Conservation (phyloP, 2,113 vertebrate species). For the Tychaedon coryphoeus region DNA sequence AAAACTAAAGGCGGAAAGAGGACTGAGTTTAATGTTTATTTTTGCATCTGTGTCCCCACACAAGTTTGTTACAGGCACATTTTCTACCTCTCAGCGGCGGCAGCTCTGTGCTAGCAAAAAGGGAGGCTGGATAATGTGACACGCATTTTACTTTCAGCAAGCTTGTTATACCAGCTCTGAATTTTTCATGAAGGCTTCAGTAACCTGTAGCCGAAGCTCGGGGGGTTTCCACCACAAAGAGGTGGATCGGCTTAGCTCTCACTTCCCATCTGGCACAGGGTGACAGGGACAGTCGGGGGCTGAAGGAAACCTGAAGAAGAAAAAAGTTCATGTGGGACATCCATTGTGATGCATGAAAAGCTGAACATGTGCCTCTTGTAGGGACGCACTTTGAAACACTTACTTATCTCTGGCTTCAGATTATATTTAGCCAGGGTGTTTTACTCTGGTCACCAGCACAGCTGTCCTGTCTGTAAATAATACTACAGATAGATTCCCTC, state of each 20-base stretch:
- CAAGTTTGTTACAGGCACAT: neutral
- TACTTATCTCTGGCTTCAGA: constrained; percentile 77
- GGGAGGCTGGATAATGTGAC: constrained; percentile 81
- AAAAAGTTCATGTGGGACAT: constrained; percentile 76
- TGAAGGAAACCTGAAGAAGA: constrained; percentile 82
- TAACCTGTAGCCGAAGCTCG: constrained; percentile 90
- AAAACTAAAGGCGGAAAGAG: neutral
- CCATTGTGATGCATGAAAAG: constrained; percentile 81
- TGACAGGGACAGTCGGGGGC: constrained; percentile 84
- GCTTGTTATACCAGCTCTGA: constrained; percentile 88
- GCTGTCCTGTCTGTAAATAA: constrained; percentile 77
- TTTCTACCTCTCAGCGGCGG: constrained; percentile 14
- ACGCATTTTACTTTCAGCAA: constrained; percentile 79
- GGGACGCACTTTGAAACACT: constrained; percentile 75
- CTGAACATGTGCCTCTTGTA: constrained; percentile 76
- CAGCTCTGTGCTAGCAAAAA: constrained; percentile 50
- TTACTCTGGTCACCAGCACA: constrained; percentile 73
- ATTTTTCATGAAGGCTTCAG: constrained; percentile 92
- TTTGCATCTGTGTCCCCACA: neutral
- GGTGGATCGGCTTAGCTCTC: constrained; percentile 92
- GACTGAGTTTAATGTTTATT: neutral
- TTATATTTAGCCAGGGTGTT: constrained; percentile 72
- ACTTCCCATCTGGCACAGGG: constrained; percentile 98
- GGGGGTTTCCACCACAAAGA: constrained; percentile 95
- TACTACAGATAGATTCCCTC: constrained; percentile 43